phyloP scores from a whole-genome alignment of 2,113 vertebrate species.

The Trichomycterus rosablanca region DNA sequence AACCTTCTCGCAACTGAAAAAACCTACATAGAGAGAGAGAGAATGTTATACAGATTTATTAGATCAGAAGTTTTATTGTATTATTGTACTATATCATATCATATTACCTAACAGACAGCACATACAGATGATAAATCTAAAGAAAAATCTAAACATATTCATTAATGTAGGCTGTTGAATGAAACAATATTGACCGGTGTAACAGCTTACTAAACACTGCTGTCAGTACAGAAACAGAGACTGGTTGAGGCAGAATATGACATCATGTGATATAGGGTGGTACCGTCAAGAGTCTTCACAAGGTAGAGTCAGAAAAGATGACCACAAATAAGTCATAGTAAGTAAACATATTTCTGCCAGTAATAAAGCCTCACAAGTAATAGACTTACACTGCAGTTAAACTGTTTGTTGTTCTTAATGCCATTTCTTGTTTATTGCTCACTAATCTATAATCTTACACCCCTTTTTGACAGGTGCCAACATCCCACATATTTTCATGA shows the following conservation, averaged over 20 bases:
- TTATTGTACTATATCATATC: not conserved
- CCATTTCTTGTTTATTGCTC: no score
- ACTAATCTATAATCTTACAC: no score
- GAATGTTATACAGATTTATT: not conserved
- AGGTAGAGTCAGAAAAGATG: no score
- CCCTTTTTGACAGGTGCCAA: no score
- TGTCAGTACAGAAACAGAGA: not conserved
- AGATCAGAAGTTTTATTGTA: not conserved
- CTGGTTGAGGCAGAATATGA: not conserved
- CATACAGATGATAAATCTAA: not conserved
- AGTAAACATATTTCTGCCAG: no score
- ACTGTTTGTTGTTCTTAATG: no score
- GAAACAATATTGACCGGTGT: not conserved
- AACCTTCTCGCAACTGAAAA: slow-evolving; percentile 3
- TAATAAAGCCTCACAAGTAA: no score
- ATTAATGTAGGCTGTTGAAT: no score
- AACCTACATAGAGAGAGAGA: not conserved
- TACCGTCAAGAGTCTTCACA: no score
- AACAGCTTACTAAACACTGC: not conserved
- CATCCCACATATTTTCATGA: no score
- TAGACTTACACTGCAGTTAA: no score
- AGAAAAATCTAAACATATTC: not conserved
- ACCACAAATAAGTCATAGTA: no score
- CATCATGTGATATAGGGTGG: not conserved
- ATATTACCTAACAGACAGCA: slow-evolving; percentile 25